A percentile compares a stretch with the other conserved stretches of the same genome.
Conservation (phyloP, 2,797 vertebrate genomes). For the Peromyscus melanophrys region DNA sequence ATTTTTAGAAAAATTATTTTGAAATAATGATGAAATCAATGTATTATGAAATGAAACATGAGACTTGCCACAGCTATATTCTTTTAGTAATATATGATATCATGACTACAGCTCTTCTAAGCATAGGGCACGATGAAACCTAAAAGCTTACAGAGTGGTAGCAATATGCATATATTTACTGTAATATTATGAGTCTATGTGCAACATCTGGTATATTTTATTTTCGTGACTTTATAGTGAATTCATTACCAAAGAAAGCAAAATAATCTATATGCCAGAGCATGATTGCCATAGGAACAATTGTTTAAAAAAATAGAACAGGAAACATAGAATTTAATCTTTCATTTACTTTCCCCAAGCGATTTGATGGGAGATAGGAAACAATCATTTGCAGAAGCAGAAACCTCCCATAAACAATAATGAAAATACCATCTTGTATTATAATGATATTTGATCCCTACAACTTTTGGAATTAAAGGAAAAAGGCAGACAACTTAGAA, state of each 20-base stretch:
- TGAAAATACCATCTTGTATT: slow-evolving; percentile 62
- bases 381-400: slow-evolving; percentile 54
- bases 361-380: slow-evolving; percentile 61
- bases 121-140: not conserved
- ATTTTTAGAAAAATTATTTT: not conserved
- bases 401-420: slow-evolving; percentile 65
- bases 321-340: slow-evolving; percentile 68
- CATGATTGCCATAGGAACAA: slow-evolving; percentile 46
- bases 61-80: not conserved
- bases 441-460: slow-evolving; percentile 35
- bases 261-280: slow-evolving; percentile 60
- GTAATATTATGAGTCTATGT: slow-evolving; percentile 32
- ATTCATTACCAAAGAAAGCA: slow-evolving; percentile 60
- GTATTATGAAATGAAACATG: not conserved
- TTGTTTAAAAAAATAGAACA: slow-evolving; percentile 33
- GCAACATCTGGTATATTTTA: slow-evolving; percentile 71
- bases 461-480: slow-evolving; percentile 48
- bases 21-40: slow-evolving; percentile 42
- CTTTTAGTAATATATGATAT: not conserved
- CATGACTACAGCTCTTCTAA: not conserved
- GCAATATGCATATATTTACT: slow-evolving; percentile 6
- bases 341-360: slow-evolving; percentile 62
- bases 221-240: slow-evolving; percentile 70
- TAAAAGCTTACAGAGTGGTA: slow-evolving; percentile 16
- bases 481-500: not conserved